Percentiles rank a stretch among this genome's conserved stretches.
phyloP scores from a whole-genome alignment of 1,140 invertebrate species.

The Macrosteles quadrilineatus region DNA sequence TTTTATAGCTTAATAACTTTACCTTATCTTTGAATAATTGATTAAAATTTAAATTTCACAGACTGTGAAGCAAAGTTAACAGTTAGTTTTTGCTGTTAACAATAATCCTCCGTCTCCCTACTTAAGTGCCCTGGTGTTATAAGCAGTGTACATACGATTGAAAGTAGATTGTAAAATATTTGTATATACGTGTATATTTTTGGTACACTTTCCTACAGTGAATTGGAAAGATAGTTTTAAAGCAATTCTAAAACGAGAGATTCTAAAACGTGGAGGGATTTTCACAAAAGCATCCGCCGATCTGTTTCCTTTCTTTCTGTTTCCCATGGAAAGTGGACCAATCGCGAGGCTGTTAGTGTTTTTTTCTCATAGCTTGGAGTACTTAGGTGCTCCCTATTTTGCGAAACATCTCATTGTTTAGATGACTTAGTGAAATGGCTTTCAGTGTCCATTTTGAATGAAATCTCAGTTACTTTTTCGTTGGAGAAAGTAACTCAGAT shows the following conservation, averaged over 20 bases:
- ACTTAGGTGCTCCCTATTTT: slow-evolving; percentile 27
- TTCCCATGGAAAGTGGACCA: slow-evolving; percentile 24
- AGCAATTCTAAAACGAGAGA: slow-evolving; percentile 15
- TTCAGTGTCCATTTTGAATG: slow-evolving; percentile 17
- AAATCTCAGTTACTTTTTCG: slow-evolving; percentile 9
- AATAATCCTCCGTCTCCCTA: not conserved
- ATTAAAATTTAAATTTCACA: too few relatives aligned
- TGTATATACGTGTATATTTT: slow-evolving; percentile 34
- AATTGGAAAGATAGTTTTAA: slow-evolving; percentile 18
- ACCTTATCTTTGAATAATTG: too few relatives aligned
- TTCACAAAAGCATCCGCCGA: slow-evolving; percentile 11
- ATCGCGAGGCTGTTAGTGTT: slow-evolving; percentile 23
- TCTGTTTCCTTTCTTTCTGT: not conserved
- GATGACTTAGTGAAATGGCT: slow-evolving; percentile 27
- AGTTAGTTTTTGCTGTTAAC: too few relatives aligned
- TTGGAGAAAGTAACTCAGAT: not conserved
- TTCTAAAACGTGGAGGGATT: slow-evolving; percentile 4
- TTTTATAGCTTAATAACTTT: too few relatives aligned
- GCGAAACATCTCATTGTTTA: slow-evolving; percentile 34
- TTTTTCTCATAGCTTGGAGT: slow-evolving; percentile 32
- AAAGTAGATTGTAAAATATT: slow-evolving; percentile 27
- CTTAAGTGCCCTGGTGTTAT: slow-evolving; percentile 24
- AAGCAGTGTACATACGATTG: slow-evolving; percentile 5
- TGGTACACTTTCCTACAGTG: slow-evolving; percentile 27
- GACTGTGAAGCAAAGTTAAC: too few relatives aligned